Evolutionary conservation across 2,113 vertebrate genomes (phyloP), one percentile per base, ranked within the genome.

Genomic region (Chloropsis hardwickii): DNA sequence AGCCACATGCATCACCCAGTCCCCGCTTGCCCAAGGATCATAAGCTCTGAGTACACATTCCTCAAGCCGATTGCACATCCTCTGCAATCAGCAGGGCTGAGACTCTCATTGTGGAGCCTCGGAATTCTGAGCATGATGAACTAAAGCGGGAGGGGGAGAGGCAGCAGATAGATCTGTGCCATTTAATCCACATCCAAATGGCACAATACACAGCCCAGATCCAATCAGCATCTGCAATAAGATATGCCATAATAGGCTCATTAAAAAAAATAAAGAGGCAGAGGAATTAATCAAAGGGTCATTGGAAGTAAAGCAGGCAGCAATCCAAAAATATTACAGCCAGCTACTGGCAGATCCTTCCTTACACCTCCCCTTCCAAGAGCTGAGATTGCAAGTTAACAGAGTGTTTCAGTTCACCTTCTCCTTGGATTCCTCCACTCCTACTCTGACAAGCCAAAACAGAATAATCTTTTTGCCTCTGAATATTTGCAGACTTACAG

Each of bases 1-100:
- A 98, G 97, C 96, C 97, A 96, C 96, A 98, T 98, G 97, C 96
- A 98, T 98, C 97, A 98, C 97, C 97, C 97, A 85, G 96, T 95
- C 97, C 86, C 96, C 42, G 88, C 95, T 61, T 28, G 93, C 97
- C 97, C 97, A 96, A 81, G 97, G 97, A 98, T 98, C 97, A 98
- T 97, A 97, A 98, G 98, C 97, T 97, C 98, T 96, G 97, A 98
- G 97, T 96, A 98, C 97, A 98, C 97, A 98, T 97, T 95, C 96
- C 97, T 98, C 98, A 98, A 98, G 96, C 97, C 97, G 66, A 97
- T 95, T 97, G 97, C 97, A 97, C 96, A 97, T 92, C 96, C 95
- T 90, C 96, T 96, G 94, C 97, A 97, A 98, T 98, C 97, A 98
- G 94, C 85, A 90, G 95, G 92, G 96, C 71, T 91, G 97, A 95